Percentiles rank a stretch among this genome's conserved stretches.
Conservation (phyloP, 2,797 vertebrate species). For the Pogonophryne albipinna region DNA sequence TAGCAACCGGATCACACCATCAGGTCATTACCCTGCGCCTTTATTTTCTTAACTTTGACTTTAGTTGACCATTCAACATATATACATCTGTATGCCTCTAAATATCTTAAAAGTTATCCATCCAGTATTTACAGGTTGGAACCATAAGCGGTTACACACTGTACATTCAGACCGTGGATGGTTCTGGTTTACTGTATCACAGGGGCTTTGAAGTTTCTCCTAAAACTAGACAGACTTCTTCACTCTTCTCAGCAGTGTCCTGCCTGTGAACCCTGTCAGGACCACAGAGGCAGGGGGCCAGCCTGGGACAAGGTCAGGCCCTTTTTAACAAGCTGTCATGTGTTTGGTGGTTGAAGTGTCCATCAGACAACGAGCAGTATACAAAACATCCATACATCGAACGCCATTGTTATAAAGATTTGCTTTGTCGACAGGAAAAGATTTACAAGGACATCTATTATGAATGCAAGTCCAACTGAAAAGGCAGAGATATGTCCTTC, state of each 20-base stretch:
- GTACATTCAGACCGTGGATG: conserved; percentile 34
- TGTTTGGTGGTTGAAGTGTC: conserved; percentile 47
- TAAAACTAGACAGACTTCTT: conserved; percentile 38
- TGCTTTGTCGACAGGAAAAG: conserved; percentile 6
- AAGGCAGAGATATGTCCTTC: conserved; percentile 51
- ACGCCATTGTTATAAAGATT: conserved; percentile 21
- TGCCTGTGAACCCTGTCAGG: conserved; percentile 57
- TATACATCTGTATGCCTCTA: conserved; percentile 6
- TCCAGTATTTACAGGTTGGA: conserved; percentile 40
- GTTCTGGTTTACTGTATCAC: conserved; percentile 59
- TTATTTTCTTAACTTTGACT: conserved; percentile 52
- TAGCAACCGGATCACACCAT: conserved; percentile 14
- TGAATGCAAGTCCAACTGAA: conserved; percentile 40
- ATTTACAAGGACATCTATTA: conserved; percentile 49
- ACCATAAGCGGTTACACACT: conserved; percentile 19
- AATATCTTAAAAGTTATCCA: conserved; percentile 35
- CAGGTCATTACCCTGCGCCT: conserved; percentile 27
- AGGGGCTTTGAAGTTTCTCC: conserved; percentile 61
- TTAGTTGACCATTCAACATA: conserved; percentile 20
- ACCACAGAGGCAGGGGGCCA: conserved; percentile 64
- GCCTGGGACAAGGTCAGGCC: conserved; percentile 45
- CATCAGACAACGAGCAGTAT: conserved; percentile 24
- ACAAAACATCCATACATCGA: conserved; percentile 23
- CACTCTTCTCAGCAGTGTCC: conserved; percentile 38
- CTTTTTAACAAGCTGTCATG: conserved; percentile 48